Conservation (phyloP, 2,797 vertebrate genomes). For the Neoniphon sammara region DNA sequence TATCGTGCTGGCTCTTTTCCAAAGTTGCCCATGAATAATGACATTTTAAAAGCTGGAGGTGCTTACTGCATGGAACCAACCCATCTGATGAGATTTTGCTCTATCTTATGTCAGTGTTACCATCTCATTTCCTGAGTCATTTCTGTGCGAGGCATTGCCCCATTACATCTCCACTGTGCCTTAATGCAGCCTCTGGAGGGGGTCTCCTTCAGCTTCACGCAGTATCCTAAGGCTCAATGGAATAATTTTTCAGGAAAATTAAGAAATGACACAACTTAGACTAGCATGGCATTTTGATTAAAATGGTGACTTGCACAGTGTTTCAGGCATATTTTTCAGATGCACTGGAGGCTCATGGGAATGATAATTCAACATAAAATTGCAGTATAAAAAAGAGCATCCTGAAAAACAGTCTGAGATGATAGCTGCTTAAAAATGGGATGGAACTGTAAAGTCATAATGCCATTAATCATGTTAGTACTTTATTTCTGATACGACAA, state of each 20-base stretch:
- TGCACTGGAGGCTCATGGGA: background rate
- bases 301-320: background rate
- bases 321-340: conserved; percentile 4
- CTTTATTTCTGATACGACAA: too few relatives aligned
- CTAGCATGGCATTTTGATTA: background rate
- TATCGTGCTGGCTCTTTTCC: background rate
- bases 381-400: too few relatives aligned
- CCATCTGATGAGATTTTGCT: conserved; percentile 30
- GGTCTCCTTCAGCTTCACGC: conserved; percentile 21
- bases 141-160: conserved; percentile 9
- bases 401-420: too few relatives aligned
- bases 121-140: conserved; percentile 41
- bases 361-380: background rate
- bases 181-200: background rate
- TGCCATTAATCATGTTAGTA: background rate
- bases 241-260: background rate
- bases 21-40: conserved; percentile 22
- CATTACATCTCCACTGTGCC: conserved; percentile 15
- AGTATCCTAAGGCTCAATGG: background rate
- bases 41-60: background rate
- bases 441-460: too few relatives aligned
- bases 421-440: too few relatives aligned
- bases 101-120: conserved; percentile 10
- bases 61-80: conserved; percentile 7
- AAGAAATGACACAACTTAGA: background rate